phyloP scores from a whole-genome alignment of 2,113 vertebrate species.

The Dissostichus mawsoni region DNA sequence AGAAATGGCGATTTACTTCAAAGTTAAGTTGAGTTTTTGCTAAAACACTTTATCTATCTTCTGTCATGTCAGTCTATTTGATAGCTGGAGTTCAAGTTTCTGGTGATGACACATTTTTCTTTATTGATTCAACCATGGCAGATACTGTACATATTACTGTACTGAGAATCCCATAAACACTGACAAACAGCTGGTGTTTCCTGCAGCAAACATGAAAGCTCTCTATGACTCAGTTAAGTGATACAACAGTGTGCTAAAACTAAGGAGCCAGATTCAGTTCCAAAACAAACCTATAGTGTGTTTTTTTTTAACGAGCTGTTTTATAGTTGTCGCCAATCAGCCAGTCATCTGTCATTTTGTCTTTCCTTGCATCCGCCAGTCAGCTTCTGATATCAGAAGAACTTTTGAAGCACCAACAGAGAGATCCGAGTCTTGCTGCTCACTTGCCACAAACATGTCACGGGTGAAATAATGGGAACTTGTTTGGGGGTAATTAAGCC shows the following conservation, averaged over 20 bases:
- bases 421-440: slow-evolving; percentile 53
- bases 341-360: slow-evolving; percentile 70
- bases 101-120: not conserved
- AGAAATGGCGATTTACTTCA: too few relatives aligned
- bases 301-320: slow-evolving; percentile 57
- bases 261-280: slow-evolving; percentile 3
- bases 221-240: slow-evolving; percentile 24
- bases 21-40: too few relatives aligned
- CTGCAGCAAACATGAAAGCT: slow-evolving; percentile 23
- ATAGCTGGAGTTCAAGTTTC: not conserved
- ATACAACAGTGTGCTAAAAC: slow-evolving; percentile 5
- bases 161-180: slow-evolving; percentile 6
- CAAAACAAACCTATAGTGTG: slow-evolving; percentile 54
- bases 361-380: slow-evolving; percentile 69
- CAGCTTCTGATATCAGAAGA: slow-evolving; percentile 71
- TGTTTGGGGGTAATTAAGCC: slow-evolving; percentile 65
- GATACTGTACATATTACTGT: not conserved
- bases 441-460: slow-evolving; percentile 48
- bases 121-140: not conserved
- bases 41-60: not conserved
- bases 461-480: slow-evolving; percentile 74
- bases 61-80: not conserved
- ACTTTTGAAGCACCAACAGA: slow-evolving; percentile 56
- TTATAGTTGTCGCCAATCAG: slow-evolving; percentile 67
- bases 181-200: slow-evolving; percentile 37